Base-by-base conservation (phyloP, 2,888 invertebrate genomes). In the Folsomia manolachei region DNA sequence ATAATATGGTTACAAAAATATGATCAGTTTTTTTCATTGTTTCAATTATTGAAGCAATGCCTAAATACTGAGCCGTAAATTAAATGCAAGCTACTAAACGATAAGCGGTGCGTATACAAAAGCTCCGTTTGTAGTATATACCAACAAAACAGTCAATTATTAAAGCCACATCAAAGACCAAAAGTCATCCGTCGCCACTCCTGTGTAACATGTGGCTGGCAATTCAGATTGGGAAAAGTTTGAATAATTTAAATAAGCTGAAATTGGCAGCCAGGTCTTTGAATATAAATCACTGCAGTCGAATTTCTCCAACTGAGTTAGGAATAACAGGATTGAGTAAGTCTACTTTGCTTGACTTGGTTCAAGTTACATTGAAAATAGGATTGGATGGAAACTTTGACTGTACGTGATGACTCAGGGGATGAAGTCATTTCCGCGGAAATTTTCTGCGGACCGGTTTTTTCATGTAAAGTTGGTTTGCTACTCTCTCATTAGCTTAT, bases 401-500 rank as follows among this genome's bases (percentile, higher is more conserved):
- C 56, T 67, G 60, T 25, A 27, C 56, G 24, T 53, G 67, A 67
- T 67, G 67, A 67, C 67, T 67, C 60, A 19, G 39, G 65, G 67
- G 67, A 67, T 67, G 67, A 67, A 67, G 67, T 60, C 67, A 67
- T 67, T 67, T 67, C 67, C 67, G 24, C 26, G 4, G 24, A 67
- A 67, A 67, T 56, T 67, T 67, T 52, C n/a, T 26, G n/a, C 39
- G 67, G 21, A 53, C 67, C 67, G 27, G 67, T 67, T 67, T 67
- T 67, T 67, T 67, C 67, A 67, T 67, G 67, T 67, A 67, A 53
- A 53, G 67, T 67, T 60, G 26, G 25, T 56, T 67, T 21, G 23
- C 66, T 52, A 52, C 67, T 67, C 67, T 67, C 27, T 67, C 67
- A 67, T 67, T 67, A 67, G 67, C 56, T 67, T 67, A 66, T 67